phyloP scores from a whole-genome alignment of 2,113 vertebrate species.

The Festucalex cinctus region DNA sequence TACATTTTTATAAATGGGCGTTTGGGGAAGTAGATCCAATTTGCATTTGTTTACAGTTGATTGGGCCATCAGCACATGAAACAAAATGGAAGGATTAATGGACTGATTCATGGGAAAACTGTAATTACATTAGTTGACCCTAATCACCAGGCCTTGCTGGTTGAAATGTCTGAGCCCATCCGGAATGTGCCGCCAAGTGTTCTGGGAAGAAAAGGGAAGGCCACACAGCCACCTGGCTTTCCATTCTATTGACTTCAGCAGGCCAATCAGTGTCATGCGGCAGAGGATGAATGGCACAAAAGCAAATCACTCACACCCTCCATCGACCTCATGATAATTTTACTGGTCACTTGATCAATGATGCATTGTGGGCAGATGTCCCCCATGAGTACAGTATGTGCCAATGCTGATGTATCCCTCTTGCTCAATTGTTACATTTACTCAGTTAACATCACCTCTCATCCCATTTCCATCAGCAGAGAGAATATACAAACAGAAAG shows the following conservation, averaged over 20 bases:
- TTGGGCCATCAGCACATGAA: background rate
- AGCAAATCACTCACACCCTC: conserved; percentile 25
- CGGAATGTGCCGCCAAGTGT: background rate
- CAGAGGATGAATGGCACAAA: conserved; percentile 13
- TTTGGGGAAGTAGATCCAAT: background rate
- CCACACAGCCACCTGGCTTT: background rate
- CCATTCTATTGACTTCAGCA: conserved; percentile 16
- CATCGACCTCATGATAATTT: conserved; percentile 33
- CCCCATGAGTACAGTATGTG: background rate
- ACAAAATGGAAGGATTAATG: background rate
- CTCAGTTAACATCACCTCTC: background rate
- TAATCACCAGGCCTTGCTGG: background rate
- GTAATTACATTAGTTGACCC: background rate
- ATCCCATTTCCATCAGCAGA: background rate
- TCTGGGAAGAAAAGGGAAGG: background rate
- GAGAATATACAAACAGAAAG: background rate
- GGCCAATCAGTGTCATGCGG: conserved; percentile 18
- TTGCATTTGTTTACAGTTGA: background rate
- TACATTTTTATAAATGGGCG: background rate
- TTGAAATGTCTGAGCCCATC: background rate
- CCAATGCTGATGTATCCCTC: background rate
- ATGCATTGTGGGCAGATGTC: background rate
- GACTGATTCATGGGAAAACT: background rate
- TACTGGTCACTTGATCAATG: conserved; percentile 35
- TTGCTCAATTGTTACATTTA: background rate